phyloP scores from a whole-genome alignment of 1,140 invertebrate genomes.

The Zaprionus gabonicus region DNA sequence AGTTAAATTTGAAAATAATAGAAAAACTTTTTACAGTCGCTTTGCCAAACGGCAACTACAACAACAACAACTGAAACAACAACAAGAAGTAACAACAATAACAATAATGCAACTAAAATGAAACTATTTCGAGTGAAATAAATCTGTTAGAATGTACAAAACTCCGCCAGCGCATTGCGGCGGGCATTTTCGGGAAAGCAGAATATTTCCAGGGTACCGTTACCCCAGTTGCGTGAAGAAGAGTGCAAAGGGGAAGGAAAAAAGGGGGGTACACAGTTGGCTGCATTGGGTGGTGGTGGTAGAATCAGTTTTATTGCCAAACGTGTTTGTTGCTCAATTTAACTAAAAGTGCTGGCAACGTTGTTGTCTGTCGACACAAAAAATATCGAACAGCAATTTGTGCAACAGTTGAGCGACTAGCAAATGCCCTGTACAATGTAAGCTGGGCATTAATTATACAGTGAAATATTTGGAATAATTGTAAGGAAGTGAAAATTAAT shows the following conservation, averaged over 20 bases:
- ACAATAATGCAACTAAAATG: slow-evolving; percentile 82
- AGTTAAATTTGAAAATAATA: slow-evolving; percentile 84
- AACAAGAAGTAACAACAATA: slow-evolving; percentile 69
- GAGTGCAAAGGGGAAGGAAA: neutral
- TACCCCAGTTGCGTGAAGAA: neutral
- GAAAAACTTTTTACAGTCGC: slow-evolving; percentile 79
- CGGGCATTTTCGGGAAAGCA: slow-evolving; percentile 56
- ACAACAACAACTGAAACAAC: slow-evolving; percentile 34
- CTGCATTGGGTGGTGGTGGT: slow-evolving; percentile 44
- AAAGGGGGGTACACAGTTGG: slow-evolving; percentile 17
- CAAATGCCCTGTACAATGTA: slow-evolving; percentile 5
- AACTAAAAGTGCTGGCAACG: slow-evolving; percentile 76
- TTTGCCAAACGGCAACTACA: slow-evolving; percentile 57
- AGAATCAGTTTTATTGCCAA: slow-evolving; percentile 81
- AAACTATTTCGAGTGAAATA: slow-evolving; percentile 83
- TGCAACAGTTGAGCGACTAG: neutral
- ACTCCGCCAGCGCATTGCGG: slow-evolving; percentile 79
- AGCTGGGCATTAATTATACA: no score
- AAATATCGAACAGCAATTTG: slow-evolving; percentile 34
- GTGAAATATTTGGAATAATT: no score
- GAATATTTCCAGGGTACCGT: slow-evolving; percentile 4
- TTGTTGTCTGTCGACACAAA: slow-evolving; percentile 52
- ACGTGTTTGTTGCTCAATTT: slow-evolving; percentile 83
- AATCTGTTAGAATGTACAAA: slow-evolving; percentile 82
- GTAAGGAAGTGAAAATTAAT: accelerated